Base-by-base conservation (phyloP, 2,888 invertebrate genomes). In the Eristalis intricaria region DNA sequence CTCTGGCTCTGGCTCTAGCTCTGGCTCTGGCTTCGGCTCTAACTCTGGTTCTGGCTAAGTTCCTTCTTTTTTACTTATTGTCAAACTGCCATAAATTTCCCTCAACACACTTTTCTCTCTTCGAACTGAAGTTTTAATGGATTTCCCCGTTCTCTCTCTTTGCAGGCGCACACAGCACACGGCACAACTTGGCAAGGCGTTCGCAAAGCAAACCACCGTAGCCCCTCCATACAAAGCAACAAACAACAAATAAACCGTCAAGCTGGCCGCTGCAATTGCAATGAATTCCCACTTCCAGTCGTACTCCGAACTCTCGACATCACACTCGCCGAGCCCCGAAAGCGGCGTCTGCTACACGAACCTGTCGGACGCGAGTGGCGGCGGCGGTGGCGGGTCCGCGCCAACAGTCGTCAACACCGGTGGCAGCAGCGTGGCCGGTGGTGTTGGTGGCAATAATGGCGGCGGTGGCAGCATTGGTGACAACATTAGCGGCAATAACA, bases 271-370 rank as follows among this genome's bases (percentile, higher is more conserved):
- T 95, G 96, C 96, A 94, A 93, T 95, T 91, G 96, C 96, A 94
- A 97, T 97, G 97, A 97, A 97, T 96, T 96, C 96, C 94, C 96
- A 96, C 94, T 96, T 96, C 95, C 96, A 96, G 95, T 95, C 96
- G 93, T 96, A 96, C 94, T 94, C 95, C 94, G 96, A 96, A 94
- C 94, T 96, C 90, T 95, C 95, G 94, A 95, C 96, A 91, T 96
- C 96, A 90, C 96, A 96, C 94, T 95, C 95, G 92, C 95, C 95
- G 89, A 95, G 95, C 90, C 96, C 96, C 90, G 96, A 95, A 93
- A 95, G 95, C 93, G 85, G 71, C 87, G 95, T 95, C 90, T 95
- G 95, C 93, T 95, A 95, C 92, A 93, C 93, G 73, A 93, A 93
- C 88, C 92, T 92, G 89, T 92, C 92, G 88, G 92, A 92, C 84